These are phyloP conservation scores for Lamellibrachia columna DNA, from an alignment of 2,888 invertebrate species.

Conservation along the genomic window DNA sequence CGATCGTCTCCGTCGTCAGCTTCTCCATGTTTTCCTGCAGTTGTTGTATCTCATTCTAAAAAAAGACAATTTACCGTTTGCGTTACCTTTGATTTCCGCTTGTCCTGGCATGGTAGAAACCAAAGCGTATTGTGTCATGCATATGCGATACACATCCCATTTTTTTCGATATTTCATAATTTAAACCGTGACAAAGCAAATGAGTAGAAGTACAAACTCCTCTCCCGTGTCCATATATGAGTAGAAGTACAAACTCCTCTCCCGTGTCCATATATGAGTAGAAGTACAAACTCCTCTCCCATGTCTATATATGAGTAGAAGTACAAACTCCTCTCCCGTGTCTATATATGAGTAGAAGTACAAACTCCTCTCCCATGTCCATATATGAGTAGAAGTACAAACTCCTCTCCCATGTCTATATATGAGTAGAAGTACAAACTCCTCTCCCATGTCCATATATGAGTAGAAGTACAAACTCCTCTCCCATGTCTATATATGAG, in stretches of 20 bases:
- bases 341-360: background rate
- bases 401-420: background rate
- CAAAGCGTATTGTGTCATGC: no score
- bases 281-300: background rate
- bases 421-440: background rate
- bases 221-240: background rate
- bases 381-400: background rate
- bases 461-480: background rate
- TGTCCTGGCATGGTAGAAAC: no score
- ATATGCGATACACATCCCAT: no score
- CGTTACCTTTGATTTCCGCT: no score
- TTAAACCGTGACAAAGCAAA: no score
- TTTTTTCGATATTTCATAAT: no score
- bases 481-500: background rate
- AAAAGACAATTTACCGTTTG: background rate
- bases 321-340: background rate
- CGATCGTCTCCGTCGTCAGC: conserved; percentile 49
- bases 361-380: background rate
- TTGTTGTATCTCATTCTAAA: conserved; percentile 57
- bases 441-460: background rate
- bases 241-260: background rate
- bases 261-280: background rate
- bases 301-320: background rate
- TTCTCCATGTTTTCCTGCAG: conserved; percentile 56
- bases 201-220: background rate